Conservation (phyloP, 2,888 invertebrate genomes). For the Amitus sp. region DNA sequence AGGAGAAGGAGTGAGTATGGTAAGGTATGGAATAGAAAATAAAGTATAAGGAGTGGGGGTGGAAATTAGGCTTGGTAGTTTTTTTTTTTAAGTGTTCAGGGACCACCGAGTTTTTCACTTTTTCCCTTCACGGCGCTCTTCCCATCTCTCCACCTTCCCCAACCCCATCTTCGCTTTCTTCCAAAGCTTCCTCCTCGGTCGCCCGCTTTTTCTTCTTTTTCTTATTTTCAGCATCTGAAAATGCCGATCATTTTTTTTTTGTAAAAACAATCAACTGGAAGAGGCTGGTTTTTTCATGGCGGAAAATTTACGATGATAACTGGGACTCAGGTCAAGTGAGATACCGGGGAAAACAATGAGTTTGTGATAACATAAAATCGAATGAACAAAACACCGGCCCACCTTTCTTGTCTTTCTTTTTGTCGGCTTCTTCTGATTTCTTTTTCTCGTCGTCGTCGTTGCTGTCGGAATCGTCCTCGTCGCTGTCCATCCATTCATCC, state of each 20-base stretch:
- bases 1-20: too few relatives aligned
- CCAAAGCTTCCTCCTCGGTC: slow-evolving; percentile 89
- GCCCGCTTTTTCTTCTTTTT: slow-evolving; percentile 82
- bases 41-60: too few relatives aligned
- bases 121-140: too few relatives aligned
- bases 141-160: slow-evolving; percentile 95
- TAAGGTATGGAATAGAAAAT: too few relatives aligned
- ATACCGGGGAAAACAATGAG: slow-evolving; percentile 5
- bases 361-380: slow-evolving; percentile 17
- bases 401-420: slow-evolving; percentile 72
- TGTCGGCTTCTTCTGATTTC: slow-evolving; percentile 67
- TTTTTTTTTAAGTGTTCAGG: too few relatives aligned
- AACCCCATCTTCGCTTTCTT: slow-evolving; percentile 97
- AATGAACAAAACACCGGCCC: slow-evolving; percentile 10
- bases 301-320: too few relatives aligned
- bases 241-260: neutral
- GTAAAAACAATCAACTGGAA: too few relatives aligned
- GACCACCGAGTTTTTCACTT: too few relatives aligned
- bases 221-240: slow-evolving; percentile 52
- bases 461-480: slow-evolving; percentile 80
- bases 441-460: slow-evolving; percentile 75
- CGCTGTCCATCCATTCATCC: slow-evolving; percentile 90
- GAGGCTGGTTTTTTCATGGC: too few relatives aligned
- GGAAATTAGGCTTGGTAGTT: too few relatives aligned
- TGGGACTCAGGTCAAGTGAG: slow-evolving; percentile 4